These are phyloP conservation scores for Coreoperca whiteheadi DNA, from an alignment of 2,113 vertebrate species.

Conservation along the genomic window DNA sequence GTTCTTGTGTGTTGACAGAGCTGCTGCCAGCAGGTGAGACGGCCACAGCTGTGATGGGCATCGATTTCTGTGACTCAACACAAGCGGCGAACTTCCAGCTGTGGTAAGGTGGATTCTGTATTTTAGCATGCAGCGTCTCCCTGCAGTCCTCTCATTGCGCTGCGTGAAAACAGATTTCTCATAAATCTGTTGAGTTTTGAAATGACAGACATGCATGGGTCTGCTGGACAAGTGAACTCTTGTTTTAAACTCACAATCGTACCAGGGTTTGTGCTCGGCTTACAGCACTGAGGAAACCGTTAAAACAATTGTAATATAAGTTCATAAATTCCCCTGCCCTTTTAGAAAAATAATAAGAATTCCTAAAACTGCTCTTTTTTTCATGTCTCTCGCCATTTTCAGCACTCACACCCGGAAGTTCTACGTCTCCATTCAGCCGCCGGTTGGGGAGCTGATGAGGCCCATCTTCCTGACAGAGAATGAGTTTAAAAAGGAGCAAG, in stretches of 20 bases:
- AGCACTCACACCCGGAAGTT: constrained; percentile 95
- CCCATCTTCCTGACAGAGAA: constrained; percentile 96
- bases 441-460: constrained; percentile 95
- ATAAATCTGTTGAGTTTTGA: neutral
- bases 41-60: constrained; percentile 89
- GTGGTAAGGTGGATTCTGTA: constrained; percentile 85
- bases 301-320: neutral
- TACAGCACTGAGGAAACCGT: neutral
- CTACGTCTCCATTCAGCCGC: constrained; percentile 96
- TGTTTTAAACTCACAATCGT: neutral
- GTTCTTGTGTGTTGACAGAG: constrained; percentile 80
- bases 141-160: neutral
- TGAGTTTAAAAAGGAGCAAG: constrained; percentile 97
- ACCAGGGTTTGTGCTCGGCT: neutral
- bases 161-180: neutral
- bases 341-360: neutral
- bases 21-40: constrained; percentile 88
- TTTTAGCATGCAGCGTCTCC: neutral
- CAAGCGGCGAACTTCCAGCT: constrained; percentile 98
- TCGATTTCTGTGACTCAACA: constrained; percentile 98
- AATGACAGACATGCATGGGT: neutral
- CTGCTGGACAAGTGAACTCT: neutral
- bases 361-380: neutral
- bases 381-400: constrained; percentile 24
- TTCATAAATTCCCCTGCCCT: neutral